Evolutionary conservation across 2,113 vertebrate species (phyloP).

Genomic region (Mormoops blainvillei): DNA sequence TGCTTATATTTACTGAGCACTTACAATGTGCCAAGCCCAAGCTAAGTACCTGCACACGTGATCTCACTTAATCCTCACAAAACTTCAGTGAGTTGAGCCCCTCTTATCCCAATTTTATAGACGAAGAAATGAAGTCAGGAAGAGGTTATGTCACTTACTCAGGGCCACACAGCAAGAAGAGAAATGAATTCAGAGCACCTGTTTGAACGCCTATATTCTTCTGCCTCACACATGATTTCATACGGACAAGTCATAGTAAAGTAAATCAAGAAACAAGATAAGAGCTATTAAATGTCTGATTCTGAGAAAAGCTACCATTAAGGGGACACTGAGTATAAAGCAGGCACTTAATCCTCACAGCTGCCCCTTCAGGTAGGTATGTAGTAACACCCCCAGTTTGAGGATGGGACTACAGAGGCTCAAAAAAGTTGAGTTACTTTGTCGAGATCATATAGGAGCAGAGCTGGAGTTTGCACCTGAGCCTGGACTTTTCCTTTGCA

Average conservation of each 20-base stretch:
- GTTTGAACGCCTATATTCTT: not conserved
- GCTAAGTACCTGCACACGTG: not conserved
- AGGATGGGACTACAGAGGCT: not conserved
- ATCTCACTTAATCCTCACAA: not conserved
- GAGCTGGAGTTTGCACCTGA: not conserved
- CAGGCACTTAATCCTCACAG: not conserved
- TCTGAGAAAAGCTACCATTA: not conserved
- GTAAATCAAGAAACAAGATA: not conserved
- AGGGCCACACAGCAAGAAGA: not conserved
- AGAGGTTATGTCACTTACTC: not conserved
- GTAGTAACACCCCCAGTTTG: not conserved
- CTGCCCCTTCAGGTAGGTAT: not conserved
- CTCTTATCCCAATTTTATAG: not conserved
- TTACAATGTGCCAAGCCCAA: not conserved
- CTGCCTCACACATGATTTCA: not conserved
- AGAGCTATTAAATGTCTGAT: not conserved
- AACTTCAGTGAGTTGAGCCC: not conserved
- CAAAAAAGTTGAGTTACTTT: not conserved
- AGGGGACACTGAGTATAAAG: not conserved
- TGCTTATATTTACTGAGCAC: not conserved
- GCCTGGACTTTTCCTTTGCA: not conserved
- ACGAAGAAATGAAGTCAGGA: not conserved
- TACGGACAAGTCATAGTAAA: not conserved
- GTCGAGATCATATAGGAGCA: not conserved
- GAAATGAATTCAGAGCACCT: not conserved